phyloP scores from a whole-genome alignment of 2,113 vertebrate genomes.

The Megaleporinus macrocephalus region DNA sequence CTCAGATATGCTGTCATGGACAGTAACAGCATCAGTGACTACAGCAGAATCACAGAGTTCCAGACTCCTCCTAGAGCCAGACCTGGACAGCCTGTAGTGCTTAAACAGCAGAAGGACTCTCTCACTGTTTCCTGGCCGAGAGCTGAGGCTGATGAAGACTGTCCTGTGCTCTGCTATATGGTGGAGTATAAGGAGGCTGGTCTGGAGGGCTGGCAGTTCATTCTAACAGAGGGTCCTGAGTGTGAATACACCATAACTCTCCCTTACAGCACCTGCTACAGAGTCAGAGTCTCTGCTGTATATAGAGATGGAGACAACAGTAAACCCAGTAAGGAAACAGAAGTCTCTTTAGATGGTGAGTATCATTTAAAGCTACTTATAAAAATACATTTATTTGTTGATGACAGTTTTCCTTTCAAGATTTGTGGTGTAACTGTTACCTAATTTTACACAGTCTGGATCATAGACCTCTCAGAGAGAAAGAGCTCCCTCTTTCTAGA shows the following conservation, averaged over 20 bases:
- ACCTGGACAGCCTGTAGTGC: conserved; percentile 28
- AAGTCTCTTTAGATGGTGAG: conserved; percentile 38
- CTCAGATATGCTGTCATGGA: conserved; percentile 30
- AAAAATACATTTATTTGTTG: too few species aligned
- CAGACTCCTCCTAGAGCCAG: background rate
- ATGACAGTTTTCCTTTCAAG: too few species aligned
- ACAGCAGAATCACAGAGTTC: conserved; percentile 14
- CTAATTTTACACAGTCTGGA: too few species aligned
- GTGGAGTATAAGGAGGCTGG: conserved; percentile 51
- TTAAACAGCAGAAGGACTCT: background rate
- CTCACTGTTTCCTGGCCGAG: background rate
- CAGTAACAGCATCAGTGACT: conserved; percentile 16
- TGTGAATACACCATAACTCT: conserved; percentile 7
- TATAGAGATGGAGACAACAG: conserved; percentile 30
- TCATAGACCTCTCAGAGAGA: too few species aligned
- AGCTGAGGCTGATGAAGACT: conserved; percentile 29
- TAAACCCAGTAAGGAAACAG: conserved; percentile 31
- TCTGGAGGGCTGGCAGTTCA: conserved; percentile 45
- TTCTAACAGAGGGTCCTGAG: conserved; percentile 35
- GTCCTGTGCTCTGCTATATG: conserved; percentile 21
- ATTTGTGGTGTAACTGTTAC: too few species aligned
- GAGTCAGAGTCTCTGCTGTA: conserved; percentile 50
- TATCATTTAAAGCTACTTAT: too few species aligned
- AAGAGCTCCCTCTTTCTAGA: too few species aligned
- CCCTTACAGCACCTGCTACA: conserved; percentile 42